Evolutionary conservation across 2,797 vertebrate genomes (phyloP), one percentile per base, ranked within the genome.

Genomic region (Pangasius macronema): DNA sequence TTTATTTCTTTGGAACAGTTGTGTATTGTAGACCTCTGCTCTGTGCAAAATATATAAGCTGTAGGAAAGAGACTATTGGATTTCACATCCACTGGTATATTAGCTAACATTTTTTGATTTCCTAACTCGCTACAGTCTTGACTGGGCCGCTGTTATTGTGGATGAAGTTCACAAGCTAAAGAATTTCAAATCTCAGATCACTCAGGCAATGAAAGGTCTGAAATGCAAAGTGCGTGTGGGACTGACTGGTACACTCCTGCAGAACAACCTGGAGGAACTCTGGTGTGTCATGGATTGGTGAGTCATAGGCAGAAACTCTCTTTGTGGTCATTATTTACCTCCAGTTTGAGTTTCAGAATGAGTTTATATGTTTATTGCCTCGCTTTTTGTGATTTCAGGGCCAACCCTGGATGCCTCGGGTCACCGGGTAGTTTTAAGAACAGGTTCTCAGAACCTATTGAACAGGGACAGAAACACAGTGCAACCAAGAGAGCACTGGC

Each of bases 221-320:
- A 96, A 91, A 85, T 99, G 98, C 91, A 92, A 85, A 88, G 95
- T 98, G 39, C 89, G 98, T 88, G 95, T 99, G 89, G 98, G 98
- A 83, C 97, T 99, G 90, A 99, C 98, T 83, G 98, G 98, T 86
- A 99, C 98, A 84, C 96, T 99, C 93, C 95, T 99, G 89, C 98
- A 99, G 92, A 99, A 99, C 90, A 98, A 97, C 91, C 97, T 99
- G 90, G 97, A 98, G 86, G 98, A 99, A 81, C 94, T 99, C 88
- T 99, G 98, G 98, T 99, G 98, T 95, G 97, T 99, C 88, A 97
- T 99, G 97, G 98, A 99, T 94, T 99, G 98, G 98, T 99, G 92
- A 89, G 95, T 93, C 68, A 68, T 83, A 24, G 16, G 57, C 55
- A 39, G 49, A 53, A 53, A 22, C 8, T 84, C 55, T 49, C 14